A percentile compares a stretch with the other conserved stretches of the same genome.
These are phyloP conservation scores for Hexactinellida sp. DNA, from an alignment of 37 sponge, comb jelly and placozoan genomes.

Conservation along the genomic window DNA sequence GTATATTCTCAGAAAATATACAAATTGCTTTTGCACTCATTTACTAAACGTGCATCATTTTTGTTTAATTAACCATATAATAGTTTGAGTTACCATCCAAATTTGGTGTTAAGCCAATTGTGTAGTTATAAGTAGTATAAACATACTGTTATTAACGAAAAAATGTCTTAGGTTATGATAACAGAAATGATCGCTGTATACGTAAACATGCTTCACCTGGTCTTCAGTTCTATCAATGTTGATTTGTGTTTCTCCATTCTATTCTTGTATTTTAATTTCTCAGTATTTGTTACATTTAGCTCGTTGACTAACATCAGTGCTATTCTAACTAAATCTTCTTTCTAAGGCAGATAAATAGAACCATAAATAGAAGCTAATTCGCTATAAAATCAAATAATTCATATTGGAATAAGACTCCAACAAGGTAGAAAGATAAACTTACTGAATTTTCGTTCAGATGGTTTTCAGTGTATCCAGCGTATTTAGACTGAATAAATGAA, in stretches of 20 bases:
- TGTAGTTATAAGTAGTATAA: too few species aligned
- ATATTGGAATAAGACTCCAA: background rate
- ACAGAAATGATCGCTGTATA: too few species aligned
- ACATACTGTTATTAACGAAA: too few species aligned
- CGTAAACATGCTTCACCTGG: background rate
- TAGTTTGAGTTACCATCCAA: too few species aligned
- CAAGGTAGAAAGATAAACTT: too few species aligned
- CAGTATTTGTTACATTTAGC: background rate
- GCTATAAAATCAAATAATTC: background rate
- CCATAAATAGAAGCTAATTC: background rate
- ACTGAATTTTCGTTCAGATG: background rate
- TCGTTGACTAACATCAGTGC: background rate
- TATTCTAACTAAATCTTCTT: background rate
- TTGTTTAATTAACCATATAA: too few species aligned
- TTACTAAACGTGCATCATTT: too few species aligned
- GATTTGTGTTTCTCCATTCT: slow-evolving; percentile 18
- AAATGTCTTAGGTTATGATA: too few species aligned
- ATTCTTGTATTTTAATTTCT: slow-evolving; percentile 1
- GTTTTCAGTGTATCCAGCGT: background rate
- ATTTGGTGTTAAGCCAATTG: too few species aligned
- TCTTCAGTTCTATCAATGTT: background rate
- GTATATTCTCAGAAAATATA: too few species aligned
- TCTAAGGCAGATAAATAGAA: background rate
- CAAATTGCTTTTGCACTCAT: too few species aligned
- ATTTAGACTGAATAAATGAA: background rate